Evolutionary conservation across 1,140 invertebrate species (phyloP).

Genomic region (Cataglyphis hispanica): DNA sequence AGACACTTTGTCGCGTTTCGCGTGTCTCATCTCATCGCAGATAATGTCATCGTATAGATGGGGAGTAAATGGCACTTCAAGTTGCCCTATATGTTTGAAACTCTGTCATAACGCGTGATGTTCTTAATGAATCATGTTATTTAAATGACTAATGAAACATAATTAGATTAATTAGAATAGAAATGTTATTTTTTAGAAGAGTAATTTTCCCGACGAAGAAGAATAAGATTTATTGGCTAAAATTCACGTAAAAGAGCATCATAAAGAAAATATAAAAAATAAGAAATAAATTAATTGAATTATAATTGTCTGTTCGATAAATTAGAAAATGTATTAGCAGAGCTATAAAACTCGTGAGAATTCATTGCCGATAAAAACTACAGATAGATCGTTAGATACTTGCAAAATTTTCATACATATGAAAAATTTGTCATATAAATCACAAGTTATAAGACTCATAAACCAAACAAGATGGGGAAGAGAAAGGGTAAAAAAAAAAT

Average conservation of each 20-base stretch:
- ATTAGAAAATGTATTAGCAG: background rate
- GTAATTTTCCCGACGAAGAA: background rate
- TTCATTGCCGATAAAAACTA: slow-evolving; percentile 12
- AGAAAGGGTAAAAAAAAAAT: slow-evolving; percentile 71
- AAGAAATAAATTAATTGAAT: background rate
- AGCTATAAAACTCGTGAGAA: background rate
- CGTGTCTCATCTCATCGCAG: slow-evolving; percentile 63
- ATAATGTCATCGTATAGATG: slow-evolving; percentile 27
- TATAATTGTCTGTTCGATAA: background rate
- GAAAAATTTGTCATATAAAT: slow-evolving; percentile 74
- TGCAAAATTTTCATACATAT: slow-evolving; percentile 81
- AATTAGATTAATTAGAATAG: background rate
- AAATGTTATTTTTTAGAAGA: background rate
- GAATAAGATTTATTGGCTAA: background rate
- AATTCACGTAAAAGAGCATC: background rate
- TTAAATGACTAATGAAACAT: background rate
- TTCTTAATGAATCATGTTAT: background rate
- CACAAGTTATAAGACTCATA: slow-evolving; percentile 62
- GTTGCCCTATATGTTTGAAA: background rate
- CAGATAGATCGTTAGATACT: slow-evolving; percentile 48
- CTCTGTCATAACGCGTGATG: background rate
- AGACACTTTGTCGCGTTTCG: slow-evolving; percentile 71
- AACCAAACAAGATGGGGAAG: background rate
- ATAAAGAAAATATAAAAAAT: background rate
- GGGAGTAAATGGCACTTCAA: slow-evolving; percentile 14